A percentile compares a stretch with the other conserved stretches of the same genome.
phyloP scores from a whole-genome alignment of 23 tunicate genomes.

The Ascidia mentula region DNA sequence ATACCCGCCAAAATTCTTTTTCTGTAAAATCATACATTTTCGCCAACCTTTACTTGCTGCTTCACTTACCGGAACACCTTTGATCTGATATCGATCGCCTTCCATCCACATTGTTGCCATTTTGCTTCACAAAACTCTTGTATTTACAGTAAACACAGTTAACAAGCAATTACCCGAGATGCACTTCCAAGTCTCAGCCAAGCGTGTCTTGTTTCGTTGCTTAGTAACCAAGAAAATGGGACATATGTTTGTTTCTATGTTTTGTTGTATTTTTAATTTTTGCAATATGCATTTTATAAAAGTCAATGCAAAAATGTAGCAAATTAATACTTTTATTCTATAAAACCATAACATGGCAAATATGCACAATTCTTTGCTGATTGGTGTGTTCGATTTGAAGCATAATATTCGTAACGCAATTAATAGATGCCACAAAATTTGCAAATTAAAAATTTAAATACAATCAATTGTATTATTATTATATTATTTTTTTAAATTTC shows the following conservation, averaged over 20 bases:
- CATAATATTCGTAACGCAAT: too few species aligned
- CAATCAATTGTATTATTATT: neutral
- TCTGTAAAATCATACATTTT: constrained; percentile 56
- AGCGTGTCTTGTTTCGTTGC: neutral
- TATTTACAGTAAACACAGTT: constrained; percentile 53
- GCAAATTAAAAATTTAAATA: too few species aligned
- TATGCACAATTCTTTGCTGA: too few species aligned
- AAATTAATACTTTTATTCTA: too few species aligned
- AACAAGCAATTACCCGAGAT: neutral
- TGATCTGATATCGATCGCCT: constrained; percentile 77
- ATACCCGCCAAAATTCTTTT: constrained; percentile 76
- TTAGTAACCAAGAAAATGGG: neutral
- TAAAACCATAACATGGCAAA: too few species aligned
- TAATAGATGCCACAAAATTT: neutral
- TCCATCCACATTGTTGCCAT: constrained; percentile 97
- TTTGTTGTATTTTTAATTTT: too few species aligned
- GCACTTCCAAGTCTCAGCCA: neutral
- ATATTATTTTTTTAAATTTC: neutral
- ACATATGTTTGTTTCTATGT: neutral
- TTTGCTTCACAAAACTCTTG: neutral
- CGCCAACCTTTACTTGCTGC: neutral
- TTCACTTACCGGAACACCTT: constrained; percentile 87
- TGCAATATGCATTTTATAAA: too few species aligned
- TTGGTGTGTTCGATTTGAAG: too few species aligned
- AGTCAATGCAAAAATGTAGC: too few species aligned